These are phyloP conservation scores for Myotis davidii DNA, from an alignment of 2,113 vertebrate genomes.

Conservation along the genomic window DNA sequence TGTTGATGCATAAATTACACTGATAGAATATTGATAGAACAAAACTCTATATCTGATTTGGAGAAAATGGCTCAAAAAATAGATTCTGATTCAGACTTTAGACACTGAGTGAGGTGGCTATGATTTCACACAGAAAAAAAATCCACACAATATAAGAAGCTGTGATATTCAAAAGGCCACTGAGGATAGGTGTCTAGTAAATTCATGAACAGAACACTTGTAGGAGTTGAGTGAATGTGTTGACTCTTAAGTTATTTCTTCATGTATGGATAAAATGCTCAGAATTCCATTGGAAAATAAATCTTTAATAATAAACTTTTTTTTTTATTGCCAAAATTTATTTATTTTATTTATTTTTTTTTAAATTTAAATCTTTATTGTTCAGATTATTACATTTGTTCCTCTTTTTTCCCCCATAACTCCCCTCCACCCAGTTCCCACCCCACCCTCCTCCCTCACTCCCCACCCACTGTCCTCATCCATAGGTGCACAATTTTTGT, in stretches of 20 bases:
- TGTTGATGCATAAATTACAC: background rate
- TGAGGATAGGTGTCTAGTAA: background rate
- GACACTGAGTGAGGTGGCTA: background rate
- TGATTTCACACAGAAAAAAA: background rate
- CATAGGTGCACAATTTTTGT: too few species aligned
- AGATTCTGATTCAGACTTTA: background rate
- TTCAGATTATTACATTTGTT: too few species aligned
- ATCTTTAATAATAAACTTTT: constrained; percentile 14
- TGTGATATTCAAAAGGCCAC: background rate
- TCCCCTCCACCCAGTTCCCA: too few species aligned
- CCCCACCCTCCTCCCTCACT: too few species aligned
- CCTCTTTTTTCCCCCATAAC: too few species aligned
- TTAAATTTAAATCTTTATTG: too few species aligned
- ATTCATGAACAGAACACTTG: background rate
- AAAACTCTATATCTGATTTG: background rate
- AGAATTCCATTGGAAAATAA: constrained; percentile 34
- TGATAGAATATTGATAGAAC: background rate
- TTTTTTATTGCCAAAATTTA: too few species aligned
- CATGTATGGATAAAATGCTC: background rate
- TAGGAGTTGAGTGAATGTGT: background rate
- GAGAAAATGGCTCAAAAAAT: background rate
- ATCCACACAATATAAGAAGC: background rate
- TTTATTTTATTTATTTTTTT: too few species aligned
- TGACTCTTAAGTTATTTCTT: background rate
- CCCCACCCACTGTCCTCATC: too few species aligned